A percentile compares a stretch with the other conserved stretches of the same genome.
These are phyloP conservation scores for Nephrotoma flavescens DNA, from an alignment of 2,888 invertebrate species.

Conservation along the genomic window DNA sequence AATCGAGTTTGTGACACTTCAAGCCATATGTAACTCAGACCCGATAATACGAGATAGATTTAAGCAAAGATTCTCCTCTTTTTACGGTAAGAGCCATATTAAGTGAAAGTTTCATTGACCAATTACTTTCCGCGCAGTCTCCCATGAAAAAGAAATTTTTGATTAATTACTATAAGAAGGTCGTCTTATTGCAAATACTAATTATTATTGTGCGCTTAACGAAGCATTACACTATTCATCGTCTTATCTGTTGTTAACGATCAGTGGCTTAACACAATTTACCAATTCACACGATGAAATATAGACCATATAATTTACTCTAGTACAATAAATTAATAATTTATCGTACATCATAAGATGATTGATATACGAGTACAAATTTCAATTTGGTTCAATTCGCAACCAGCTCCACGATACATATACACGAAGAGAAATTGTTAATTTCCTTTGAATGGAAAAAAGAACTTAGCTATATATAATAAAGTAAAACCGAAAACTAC, in stretches of 20 bases:
- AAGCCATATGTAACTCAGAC: too few relatives aligned
- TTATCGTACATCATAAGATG: neutral
- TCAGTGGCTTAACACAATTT: neutral
- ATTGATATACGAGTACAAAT: neutral
- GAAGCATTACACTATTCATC: neutral
- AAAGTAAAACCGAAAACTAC: neutral
- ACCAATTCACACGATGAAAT: neutral
- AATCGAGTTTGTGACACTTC: too few relatives aligned
- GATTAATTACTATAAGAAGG: neutral
- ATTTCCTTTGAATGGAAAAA: neutral
- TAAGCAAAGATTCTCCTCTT: too few relatives aligned
- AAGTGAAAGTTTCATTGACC: too few relatives aligned
- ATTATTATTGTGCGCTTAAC: neutral
- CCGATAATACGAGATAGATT: too few relatives aligned
- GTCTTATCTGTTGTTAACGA: neutral
- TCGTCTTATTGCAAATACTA: neutral
- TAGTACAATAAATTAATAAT: neutral
- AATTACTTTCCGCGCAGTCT: neutral
- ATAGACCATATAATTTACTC: neutral
- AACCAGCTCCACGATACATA: neutral
- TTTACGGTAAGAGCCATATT: too few relatives aligned
- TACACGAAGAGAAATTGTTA: neutral
- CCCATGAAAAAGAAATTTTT: neutral
- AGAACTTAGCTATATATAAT: neutral
- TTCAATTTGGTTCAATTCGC: neutral